Evolutionary conservation across 64 coral and sea anemone species (phyloP).

Genomic region (Pocillopora damicornis): DNA sequence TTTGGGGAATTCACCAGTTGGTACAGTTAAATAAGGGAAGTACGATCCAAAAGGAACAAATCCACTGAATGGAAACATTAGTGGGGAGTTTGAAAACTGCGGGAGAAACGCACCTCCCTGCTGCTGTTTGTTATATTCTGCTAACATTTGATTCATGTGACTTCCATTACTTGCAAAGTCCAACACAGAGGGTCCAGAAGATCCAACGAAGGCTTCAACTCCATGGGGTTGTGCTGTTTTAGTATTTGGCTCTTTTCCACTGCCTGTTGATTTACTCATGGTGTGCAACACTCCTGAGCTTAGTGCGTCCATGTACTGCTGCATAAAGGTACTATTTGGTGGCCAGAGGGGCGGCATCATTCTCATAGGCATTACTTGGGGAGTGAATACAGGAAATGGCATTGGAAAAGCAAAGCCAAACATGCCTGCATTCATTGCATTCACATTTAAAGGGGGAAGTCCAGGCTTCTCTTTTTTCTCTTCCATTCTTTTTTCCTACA

Average conservation of each 20-base stretch:
- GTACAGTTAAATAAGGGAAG: background rate
- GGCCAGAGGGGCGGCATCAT: constrained; percentile 52
- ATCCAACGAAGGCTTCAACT: background rate
- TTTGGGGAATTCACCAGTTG: background rate
- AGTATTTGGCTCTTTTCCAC: background rate
- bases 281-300: constrained; percentile 6
- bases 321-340: constrained; percentile 15
- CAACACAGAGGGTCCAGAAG: background rate
- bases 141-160: background rate
- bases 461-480: constrained; percentile 31
- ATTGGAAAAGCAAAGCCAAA: constrained; percentile 55
- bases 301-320: constrained; percentile 32
- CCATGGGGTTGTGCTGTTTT: background rate
- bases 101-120: background rate
- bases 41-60: constrained; percentile 23
- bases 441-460: constrained; percentile 27
- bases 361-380: constrained; percentile 58
- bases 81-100: background rate
- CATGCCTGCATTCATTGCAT: constrained; percentile 24
- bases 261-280: background rate
- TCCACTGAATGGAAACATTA: constrained; percentile 8
- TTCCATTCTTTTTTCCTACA: constrained; percentile 26
- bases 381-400: constrained; percentile 54
- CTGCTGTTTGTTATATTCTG: background rate
- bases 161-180: background rate